phyloP scores from a whole-genome alignment of 2,888 invertebrate species.

The Cryptus armator region DNA sequence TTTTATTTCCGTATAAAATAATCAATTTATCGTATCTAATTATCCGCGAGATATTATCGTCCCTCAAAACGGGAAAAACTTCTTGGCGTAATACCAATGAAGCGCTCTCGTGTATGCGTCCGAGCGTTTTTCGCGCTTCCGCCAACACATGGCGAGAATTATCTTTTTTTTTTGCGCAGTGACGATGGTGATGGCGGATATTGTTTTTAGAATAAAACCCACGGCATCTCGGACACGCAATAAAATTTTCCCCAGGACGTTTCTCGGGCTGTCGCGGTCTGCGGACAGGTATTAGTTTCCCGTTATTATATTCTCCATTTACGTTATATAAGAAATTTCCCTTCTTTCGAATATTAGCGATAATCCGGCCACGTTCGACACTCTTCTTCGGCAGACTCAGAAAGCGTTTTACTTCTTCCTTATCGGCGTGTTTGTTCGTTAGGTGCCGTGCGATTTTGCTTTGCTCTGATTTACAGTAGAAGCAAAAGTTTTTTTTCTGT shows the following conservation, averaged over 20 bases:
- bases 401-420: conserved; percentile 55
- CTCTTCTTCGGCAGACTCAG: conserved; percentile 49
- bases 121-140: conserved; percentile 42
- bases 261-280: conserved; percentile 60
- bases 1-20: conserved; percentile 69
- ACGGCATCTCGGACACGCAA: conserved; percentile 67
- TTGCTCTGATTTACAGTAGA: conserved; percentile 57
- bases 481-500: conserved; percentile 53
- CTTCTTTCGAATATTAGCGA: conserved; percentile 65
- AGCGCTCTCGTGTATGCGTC: conserved; percentile 63
- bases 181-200: conserved; percentile 64
- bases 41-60: conserved; percentile 65
- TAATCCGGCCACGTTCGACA: conserved; percentile 50
- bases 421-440: conserved; percentile 36
- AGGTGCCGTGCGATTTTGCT: conserved; percentile 62
- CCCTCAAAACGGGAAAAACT: conserved; percentile 69
- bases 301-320: conserved; percentile 63
- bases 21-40: conserved; percentile 72
- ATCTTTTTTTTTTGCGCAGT: conserved; percentile 36
- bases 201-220: conserved; percentile 67
- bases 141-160: conserved; percentile 32
- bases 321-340: conserved; percentile 71
- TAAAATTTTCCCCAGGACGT: conserved; percentile 60
- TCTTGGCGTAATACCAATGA: conserved; percentile 50
- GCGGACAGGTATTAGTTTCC: conserved; percentile 69